Percentiles rank a stretch among this genome's conserved stretches.
These are phyloP conservation scores for Platyscapa corneri DNA, from an alignment of 1,140 invertebrate species.

Conservation along the genomic window DNA sequence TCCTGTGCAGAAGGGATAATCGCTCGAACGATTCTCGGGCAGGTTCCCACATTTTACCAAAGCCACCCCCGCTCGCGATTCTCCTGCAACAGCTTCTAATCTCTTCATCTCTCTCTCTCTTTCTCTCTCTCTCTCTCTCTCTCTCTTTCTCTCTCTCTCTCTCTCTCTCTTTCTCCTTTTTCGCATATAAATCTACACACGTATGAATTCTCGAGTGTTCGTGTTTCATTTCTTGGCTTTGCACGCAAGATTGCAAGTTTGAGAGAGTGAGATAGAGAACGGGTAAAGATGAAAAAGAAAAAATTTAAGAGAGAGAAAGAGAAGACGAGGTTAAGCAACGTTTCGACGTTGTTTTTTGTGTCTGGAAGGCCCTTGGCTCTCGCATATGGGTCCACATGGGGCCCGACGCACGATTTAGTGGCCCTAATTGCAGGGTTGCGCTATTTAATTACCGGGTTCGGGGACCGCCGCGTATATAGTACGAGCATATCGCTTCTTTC, in stretches of 20 bases:
- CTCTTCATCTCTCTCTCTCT: conserved; percentile 54
- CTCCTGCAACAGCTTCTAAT: conserved; percentile 39
- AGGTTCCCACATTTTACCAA: conserved; percentile 72
- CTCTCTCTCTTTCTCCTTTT: conserved; percentile 31
- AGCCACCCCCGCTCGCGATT: conserved; percentile 69
- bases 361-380: conserved; percentile 68
- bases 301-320: conserved; percentile 41
- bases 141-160: conserved; percentile 33
- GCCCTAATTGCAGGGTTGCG: conserved; percentile 75
- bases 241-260: conserved; percentile 35
- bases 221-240: conserved; percentile 15
- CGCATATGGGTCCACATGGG: conserved; percentile 68
- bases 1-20: conserved; percentile 40
- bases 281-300: conserved; percentile 12
- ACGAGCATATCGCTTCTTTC: conserved; percentile 32
- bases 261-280: conserved; percentile 52
- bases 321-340: conserved; percentile 45
- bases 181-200: conserved; percentile 30
- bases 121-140: conserved; percentile 27
- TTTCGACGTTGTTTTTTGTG: conserved; percentile 74
- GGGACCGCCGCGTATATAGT: conserved; percentile 60
- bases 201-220: conserved; percentile 43
- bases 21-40: conserved; percentile 37
- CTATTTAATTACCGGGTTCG: conserved; percentile 76
- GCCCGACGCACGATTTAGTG: conserved; percentile 74